A percentile compares a stretch with the other conserved stretches of the same genome.
Evolutionary conservation across 2,113 vertebrate species (phyloP).

Genomic region (Grammomys surdaster): DNA sequence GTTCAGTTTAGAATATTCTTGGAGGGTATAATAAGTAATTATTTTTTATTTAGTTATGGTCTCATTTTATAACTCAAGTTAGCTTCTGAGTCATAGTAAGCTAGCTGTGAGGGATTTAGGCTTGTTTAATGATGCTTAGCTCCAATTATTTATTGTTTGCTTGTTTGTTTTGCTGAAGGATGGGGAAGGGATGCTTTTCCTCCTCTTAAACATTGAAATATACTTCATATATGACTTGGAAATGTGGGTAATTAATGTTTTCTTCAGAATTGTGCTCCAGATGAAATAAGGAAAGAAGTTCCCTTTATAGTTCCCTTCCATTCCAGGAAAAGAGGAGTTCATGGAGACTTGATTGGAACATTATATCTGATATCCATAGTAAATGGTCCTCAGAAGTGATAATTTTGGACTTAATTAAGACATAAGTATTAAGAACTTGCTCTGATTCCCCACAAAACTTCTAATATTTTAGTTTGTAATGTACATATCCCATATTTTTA

Average conservation of each 20-base stretch:
- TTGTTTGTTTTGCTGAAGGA: conserved; percentile 18
- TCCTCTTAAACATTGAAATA: conserved; percentile 74
- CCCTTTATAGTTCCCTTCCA: background rate
- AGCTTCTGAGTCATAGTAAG: background rate
- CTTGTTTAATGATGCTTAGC: background rate
- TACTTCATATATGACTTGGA: conserved; percentile 40
- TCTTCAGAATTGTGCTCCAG: background rate
- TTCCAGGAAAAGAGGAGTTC: background rate
- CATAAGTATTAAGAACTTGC: background rate
- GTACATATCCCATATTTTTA: background rate
- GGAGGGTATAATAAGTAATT: background rate
- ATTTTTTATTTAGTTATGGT: background rate
- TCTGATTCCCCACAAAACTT: conserved; percentile 56
- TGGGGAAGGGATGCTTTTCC: background rate
- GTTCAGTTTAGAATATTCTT: background rate
- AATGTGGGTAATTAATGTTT: conserved; percentile 70
- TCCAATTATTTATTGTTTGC: conserved; percentile 7
- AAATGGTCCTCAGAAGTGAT: background rate
- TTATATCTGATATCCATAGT: conserved; percentile 55
- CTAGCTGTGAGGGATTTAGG: background rate
- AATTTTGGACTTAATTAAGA: conserved; percentile 48
- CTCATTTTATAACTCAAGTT: background rate
- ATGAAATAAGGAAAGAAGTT: conserved; percentile 37
- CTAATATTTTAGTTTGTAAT: conserved; percentile 65
- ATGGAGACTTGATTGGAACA: background rate